Evolutionary conservation across 2,113 vertebrate genomes (phyloP).

Genomic region (Aegithalos caudatus): DNA sequence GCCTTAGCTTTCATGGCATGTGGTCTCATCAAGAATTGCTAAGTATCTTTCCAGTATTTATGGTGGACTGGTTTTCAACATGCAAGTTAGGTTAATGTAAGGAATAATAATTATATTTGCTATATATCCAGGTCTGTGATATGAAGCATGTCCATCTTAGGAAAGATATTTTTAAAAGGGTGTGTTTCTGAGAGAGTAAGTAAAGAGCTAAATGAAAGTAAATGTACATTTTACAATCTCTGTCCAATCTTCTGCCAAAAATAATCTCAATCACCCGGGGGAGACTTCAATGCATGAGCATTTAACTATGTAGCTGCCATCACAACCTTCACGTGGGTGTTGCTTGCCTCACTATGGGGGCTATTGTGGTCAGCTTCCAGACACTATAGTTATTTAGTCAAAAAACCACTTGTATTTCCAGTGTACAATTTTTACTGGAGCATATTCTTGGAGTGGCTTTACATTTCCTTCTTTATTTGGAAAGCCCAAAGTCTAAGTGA

Average conservation of each 20-base stretch:
- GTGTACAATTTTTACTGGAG: neutral
- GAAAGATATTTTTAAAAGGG: neutral
- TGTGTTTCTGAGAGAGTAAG: neutral
- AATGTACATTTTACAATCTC: neutral
- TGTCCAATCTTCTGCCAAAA: neutral
- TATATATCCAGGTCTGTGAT: neutral
- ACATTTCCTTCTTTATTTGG: neutral
- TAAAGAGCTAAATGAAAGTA: neutral
- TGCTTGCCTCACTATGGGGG: neutral
- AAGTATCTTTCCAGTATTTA: neutral
- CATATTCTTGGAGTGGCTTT: neutral
- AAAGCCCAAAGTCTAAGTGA: neutral
- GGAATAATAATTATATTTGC: neutral
- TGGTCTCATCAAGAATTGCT: neutral
- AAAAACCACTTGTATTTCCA: neutral
- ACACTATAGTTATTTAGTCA: neutral
- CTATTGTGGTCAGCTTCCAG: neutral
- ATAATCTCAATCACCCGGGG: neutral
- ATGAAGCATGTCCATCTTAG: neutral
- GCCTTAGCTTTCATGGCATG: neutral
- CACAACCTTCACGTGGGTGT: neutral
- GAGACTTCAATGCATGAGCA: neutral
- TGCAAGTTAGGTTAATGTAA: neutral
- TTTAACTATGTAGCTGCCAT: slow-evolving; percentile 19
- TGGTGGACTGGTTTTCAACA: neutral